Evolutionary conservation across 2,113 vertebrate genomes (phyloP).

Genomic region (Salvelinus alpinus): DNA sequence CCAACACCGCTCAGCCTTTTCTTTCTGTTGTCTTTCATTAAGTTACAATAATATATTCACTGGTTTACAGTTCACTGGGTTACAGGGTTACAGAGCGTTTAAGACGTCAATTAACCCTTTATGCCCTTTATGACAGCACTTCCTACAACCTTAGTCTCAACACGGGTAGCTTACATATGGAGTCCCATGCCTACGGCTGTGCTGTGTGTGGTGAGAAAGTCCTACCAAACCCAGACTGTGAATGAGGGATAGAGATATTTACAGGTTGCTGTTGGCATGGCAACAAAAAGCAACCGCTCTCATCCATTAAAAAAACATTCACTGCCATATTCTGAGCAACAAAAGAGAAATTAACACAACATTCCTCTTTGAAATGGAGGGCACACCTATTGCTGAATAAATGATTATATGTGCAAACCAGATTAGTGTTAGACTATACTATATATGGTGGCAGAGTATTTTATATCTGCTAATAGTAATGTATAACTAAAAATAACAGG

Average conservation of each 20-base stretch:
- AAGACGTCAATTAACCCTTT: background rate
- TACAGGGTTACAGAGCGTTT: too few relatives aligned
- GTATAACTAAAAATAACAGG: too few relatives aligned
- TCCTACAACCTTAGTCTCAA: background rate
- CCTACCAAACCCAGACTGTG: constrained; percentile 33
- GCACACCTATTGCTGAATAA: too few relatives aligned
- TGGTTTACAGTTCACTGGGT: background rate
- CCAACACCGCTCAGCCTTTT: background rate
- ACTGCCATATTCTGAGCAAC: constrained; percentile 40
- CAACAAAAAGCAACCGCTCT: constrained; percentile 70
- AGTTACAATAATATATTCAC: background rate
- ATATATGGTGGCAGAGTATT: background rate
- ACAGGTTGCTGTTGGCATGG: constrained; percentile 72
- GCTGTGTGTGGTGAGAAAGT: constrained; percentile 2
- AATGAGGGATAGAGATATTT: constrained; percentile 56
- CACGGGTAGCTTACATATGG: background rate
- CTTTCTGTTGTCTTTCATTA: background rate
- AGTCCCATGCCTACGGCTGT: background rate
- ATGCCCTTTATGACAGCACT: background rate
- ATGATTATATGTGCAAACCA: too few relatives aligned
- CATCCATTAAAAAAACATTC: constrained; percentile 52
- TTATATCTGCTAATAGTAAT: background rate
- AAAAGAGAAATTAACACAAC: constrained; percentile 19
- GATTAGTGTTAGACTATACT: background rate
- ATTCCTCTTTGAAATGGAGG: constrained; percentile 9